Conservation (phyloP, 2,113 vertebrate species). For the Barbus barbus region DNA sequence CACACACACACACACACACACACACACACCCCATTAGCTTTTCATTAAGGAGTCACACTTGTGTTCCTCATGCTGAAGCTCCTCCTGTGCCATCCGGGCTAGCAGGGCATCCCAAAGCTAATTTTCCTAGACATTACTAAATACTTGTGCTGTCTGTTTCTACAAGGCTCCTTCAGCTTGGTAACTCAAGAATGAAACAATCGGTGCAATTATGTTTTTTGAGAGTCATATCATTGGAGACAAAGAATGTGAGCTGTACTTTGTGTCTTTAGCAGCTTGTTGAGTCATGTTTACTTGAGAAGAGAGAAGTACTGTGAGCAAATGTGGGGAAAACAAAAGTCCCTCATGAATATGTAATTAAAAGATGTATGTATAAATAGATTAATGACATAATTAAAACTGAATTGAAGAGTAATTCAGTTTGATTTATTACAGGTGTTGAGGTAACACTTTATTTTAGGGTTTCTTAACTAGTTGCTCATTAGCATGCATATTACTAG, state of each 20-base stretch:
- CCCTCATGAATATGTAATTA: neutral
- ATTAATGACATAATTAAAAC: neutral
- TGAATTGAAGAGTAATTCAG: neutral
- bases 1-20: conserved; percentile 58
- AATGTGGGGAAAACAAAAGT: neutral
- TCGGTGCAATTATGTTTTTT: conserved; percentile 62
- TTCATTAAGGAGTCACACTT: conserved; percentile 9
- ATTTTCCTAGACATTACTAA: conserved; percentile 67
- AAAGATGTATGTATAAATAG: neutral
- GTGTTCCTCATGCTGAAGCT: conserved; percentile 32
- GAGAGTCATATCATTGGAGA: conserved; percentile 53
- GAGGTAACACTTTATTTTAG: no score
- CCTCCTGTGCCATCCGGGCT: conserved; percentile 54
- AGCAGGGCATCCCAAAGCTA: conserved; percentile 55
- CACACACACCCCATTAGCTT: conserved; percentile 39
- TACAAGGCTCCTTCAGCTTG: conserved; percentile 62
- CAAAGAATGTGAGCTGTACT: conserved; percentile 52
- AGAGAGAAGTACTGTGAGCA: neutral
- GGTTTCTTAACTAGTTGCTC: no score
- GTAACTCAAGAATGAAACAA: conserved; percentile 66
- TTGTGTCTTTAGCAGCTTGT: neutral
- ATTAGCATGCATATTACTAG: no score
- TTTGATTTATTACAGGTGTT: neutral
- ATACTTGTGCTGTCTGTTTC: conserved; percentile 69
- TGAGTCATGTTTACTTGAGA: neutral